phyloP scores from a whole-genome alignment of 2,113 vertebrate species.

The Podarcis raffonei region DNA sequence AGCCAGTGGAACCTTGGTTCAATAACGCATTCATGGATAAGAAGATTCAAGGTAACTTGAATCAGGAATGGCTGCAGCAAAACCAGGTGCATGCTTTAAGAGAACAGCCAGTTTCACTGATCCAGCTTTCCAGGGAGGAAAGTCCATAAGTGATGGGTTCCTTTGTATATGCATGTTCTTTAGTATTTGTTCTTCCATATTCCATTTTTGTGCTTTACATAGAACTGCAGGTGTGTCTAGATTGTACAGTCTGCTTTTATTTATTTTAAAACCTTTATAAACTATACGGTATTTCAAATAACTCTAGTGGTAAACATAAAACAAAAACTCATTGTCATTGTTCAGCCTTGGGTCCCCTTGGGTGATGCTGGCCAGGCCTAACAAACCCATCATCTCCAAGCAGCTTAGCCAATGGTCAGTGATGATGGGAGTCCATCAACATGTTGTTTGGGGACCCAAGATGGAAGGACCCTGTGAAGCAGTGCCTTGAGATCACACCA shows the following conservation, averaged over 20 bases:
- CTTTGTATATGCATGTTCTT: slow-evolving; percentile 6
- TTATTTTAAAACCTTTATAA: too few relatives aligned
- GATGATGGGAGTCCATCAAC: background rate
- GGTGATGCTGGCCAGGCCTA: background rate
- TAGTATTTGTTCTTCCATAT: background rate
- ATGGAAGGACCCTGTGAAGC: background rate
- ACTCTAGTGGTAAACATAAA: too few relatives aligned
- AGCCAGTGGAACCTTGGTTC: background rate
- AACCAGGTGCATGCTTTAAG: background rate
- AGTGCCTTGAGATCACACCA: background rate
- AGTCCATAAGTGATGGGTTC: slow-evolving; percentile 16
- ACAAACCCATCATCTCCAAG: background rate
- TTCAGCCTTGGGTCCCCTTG: too few relatives aligned
- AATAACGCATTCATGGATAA: rapidly evolving
- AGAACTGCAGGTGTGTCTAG: background rate
- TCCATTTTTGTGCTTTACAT: background rate
- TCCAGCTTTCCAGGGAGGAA: background rate
- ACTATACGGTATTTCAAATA: too few relatives aligned
- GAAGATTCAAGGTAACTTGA: background rate
- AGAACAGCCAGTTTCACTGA: slow-evolving; percentile 24
- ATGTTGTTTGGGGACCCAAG: background rate
- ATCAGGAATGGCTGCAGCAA: background rate
- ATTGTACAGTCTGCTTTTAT: background rate
- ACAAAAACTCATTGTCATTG: too few relatives aligned
- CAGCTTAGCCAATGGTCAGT: too few relatives aligned